Base-by-base conservation (phyloP, 2,888 invertebrate genomes). In the Campopleginae sp. region DNA sequence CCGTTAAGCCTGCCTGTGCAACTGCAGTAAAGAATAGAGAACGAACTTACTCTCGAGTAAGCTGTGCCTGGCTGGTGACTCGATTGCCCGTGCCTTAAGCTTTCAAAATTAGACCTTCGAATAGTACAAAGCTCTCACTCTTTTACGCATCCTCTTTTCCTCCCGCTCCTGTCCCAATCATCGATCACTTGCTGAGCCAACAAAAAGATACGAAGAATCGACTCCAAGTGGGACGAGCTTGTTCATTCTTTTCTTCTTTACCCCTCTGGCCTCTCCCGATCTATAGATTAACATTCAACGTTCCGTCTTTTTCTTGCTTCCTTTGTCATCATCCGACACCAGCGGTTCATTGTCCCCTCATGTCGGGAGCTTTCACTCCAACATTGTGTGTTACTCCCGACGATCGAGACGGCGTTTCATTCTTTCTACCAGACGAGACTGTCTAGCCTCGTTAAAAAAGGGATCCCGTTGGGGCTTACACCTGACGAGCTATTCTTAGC, bases 41-140 rank as follows among this genome's bases (percentile, higher is more conserved):
- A 61, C 77, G 61, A 74, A 61, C 51, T 61, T 74, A 42, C 54
- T 72, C 72, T 58, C 42, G 65, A 19, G 74, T 58, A 58, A 81
- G 70, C 71, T 61, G 19, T 51, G 61, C 46, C 72, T 77, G 65
- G 72, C 66, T 17, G 33, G 27, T 58, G 58, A 54, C 75, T 75
- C 63, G 51, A 27, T 82, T 58, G 66, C 61, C 58, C 61, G 61
- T 63, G 58, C 38, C 33, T 54, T 63, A 70, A 63, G 66, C 66
- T 76, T 77, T 84, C 84, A 48, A 81, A 84, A 78, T 84, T 84
- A 85, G 81, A 84, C 46, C 74, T 70, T 85, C 81, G 78, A 81
- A 54, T 70, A 58, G 76, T 76, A 81, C 84, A 72, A 78, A 78
- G 82, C 68, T 79, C 68, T 51, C 48, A 46, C 63, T 61, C 44